phyloP scores from a whole-genome alignment of 2,888 invertebrate species.

The Cartodere bifasciata region DNA sequence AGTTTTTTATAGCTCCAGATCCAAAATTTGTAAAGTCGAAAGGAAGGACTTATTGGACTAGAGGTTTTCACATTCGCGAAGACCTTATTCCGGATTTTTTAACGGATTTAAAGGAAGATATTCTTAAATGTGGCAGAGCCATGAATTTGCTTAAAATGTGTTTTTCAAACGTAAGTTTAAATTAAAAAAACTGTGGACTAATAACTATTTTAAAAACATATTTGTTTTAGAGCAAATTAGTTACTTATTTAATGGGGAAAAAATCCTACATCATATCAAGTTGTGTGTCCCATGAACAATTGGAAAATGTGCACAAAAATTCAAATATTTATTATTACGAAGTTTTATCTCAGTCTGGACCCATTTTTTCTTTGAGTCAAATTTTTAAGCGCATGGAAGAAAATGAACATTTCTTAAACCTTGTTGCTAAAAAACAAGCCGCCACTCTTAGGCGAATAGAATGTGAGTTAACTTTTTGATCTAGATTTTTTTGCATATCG shows the following conservation, averaged over 20 bases:
- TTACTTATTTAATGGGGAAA: constrained; percentile 27
- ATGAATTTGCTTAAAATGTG: constrained; percentile 57
- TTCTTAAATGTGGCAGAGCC: constrained; percentile 64
- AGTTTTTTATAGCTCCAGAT: constrained; percentile 71
- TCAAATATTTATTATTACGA: constrained; percentile 28
- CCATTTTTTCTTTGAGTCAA: constrained; percentile 24
- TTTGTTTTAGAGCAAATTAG: constrained; percentile 27
- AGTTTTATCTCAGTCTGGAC: constrained; percentile 26
- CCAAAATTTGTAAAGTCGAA: constrained; percentile 49
- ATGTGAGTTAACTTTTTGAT: constrained; percentile 22
- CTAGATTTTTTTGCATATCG: constrained; percentile 1
- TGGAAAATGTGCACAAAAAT: constrained; percentile 23
- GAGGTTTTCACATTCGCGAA: constrained; percentile 42
- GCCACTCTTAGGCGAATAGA: constrained; percentile 28
- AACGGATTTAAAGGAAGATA: constrained; percentile 45
- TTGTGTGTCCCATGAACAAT: constrained; percentile 28
- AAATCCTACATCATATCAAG: constrained; percentile 28
- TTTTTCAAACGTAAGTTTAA: constrained; percentile 52
- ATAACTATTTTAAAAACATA: background rate
- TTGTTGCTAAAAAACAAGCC: constrained; percentile 28
- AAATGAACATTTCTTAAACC: constrained; percentile 21
- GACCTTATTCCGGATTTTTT: constrained; percentile 56
- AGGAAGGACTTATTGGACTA: constrained; percentile 55
- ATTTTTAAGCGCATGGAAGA: constrained; percentile 21
- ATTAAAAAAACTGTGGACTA: no score